A percentile compares a stretch with the other conserved stretches of the same genome.
Evolutionary conservation across 1,140 invertebrate genomes (phyloP).

Genomic region (Carposina sasakii): DNA sequence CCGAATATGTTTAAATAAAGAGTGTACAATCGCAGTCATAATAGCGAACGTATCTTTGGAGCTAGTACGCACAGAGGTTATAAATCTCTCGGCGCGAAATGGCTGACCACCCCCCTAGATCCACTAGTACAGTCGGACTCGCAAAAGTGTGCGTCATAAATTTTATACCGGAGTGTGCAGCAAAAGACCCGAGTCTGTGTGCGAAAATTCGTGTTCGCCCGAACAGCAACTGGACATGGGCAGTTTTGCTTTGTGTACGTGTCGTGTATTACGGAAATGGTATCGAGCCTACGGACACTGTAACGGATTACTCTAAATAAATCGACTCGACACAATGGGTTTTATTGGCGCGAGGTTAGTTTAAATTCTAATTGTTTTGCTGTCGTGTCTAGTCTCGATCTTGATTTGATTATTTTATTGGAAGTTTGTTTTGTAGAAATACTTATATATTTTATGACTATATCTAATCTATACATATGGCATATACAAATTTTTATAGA

Average conservation of each 20-base stretch:
- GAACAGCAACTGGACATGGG: conserved; percentile 60
- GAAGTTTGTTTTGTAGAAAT: too few relatives aligned
- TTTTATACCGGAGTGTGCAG: conserved; percentile 67
- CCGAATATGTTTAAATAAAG: conserved; percentile 2
- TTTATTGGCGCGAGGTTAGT: conserved; percentile 43
- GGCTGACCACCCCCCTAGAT: conserved; percentile 61
- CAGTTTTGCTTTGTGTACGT: conserved; percentile 57
- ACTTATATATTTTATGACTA: too few relatives aligned
- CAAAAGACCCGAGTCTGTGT: conserved; percentile 56
- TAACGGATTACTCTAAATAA: conserved; percentile 61
- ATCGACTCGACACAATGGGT: conserved; percentile 36
- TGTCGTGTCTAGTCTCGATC: too few relatives aligned
- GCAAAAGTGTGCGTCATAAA: conserved; percentile 71
- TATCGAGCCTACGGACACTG: conserved; percentile 39
- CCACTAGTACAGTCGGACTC: conserved; percentile 20
- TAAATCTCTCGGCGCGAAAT: conserved; percentile 71
- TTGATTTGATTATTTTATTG: too few relatives aligned
- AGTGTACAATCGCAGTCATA: conserved; percentile 48
- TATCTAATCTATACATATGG: too few relatives aligned
- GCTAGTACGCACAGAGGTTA: conserved; percentile 66
- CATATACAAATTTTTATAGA: too few relatives aligned
- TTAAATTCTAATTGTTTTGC: too few relatives aligned
- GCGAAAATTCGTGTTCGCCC: conserved; percentile 60
- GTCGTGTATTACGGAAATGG: conserved; percentile 42
- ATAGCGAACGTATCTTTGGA: conserved; percentile 57